phyloP scores from a whole-genome alignment of 2,113 vertebrate genomes.

The Microcebus murinus region DNA sequence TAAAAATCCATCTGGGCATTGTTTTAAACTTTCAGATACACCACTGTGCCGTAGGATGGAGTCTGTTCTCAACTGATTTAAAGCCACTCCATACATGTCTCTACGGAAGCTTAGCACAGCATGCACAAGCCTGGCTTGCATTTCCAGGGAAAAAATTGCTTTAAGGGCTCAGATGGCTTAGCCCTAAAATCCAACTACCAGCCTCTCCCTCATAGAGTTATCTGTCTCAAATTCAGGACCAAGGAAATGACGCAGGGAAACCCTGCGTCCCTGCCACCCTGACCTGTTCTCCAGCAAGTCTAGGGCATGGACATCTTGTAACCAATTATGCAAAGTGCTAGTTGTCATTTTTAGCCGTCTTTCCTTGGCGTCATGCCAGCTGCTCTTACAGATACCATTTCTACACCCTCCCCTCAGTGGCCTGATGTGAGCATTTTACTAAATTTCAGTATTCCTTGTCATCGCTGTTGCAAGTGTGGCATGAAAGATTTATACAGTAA shows the following conservation, averaged over 20 bases:
- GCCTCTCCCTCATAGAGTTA: not conserved
- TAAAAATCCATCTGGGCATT: not conserved
- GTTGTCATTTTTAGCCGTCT: not conserved
- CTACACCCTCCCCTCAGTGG: not conserved
- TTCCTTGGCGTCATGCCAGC: slow-evolving; percentile 29
- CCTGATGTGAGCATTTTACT: slow-evolving; percentile 47
- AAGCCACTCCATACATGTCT: not conserved
- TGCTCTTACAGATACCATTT: slow-evolving; percentile 33
- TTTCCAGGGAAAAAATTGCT: not conserved
- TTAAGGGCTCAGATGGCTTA: not conserved
- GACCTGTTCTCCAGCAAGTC: not conserved
- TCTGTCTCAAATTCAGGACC: not conserved
- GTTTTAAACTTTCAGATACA: not conserved
- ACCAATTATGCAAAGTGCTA: not conserved
- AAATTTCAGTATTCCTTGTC: slow-evolving; percentile 59
- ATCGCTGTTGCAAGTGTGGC: not conserved
- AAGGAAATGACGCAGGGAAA: not conserved
- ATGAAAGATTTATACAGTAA: slow-evolving; percentile 42
- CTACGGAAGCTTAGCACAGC: not conserved
- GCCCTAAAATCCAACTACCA: not conserved
- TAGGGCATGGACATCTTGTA: not conserved
- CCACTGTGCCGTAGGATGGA: not conserved
- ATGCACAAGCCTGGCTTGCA: not conserved
- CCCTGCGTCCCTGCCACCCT: not conserved
- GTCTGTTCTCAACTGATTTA: not conserved